Evolutionary conservation across 1,140 invertebrate species (phyloP), one percentile per base, ranked within the genome.

Genomic region (Drosophila ercepeae): DNA sequence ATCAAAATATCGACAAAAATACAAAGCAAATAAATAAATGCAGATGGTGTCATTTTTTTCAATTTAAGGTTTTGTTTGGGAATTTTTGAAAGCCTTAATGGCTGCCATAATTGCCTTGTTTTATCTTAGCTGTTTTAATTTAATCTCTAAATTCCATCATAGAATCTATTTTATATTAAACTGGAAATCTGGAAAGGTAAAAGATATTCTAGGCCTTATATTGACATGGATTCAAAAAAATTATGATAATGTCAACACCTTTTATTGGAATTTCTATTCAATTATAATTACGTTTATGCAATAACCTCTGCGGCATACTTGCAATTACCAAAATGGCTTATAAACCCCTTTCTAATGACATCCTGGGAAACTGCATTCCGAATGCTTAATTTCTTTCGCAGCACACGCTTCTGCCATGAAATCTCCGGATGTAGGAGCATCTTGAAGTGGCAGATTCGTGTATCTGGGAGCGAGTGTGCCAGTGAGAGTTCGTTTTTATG

Each of bases 401-500:
- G 19, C 49, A 68, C 61, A 78, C 61, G 75, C 60, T 41, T 39
- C 65, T 14, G 13, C 25, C 18, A 32, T 68, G 71, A 67, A 65
- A 27, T 48, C 34, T 19, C 23, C 32, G 65, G 64, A 32, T 21
- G 18, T 57, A 18, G 49, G 36, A 55, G 57, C 76, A 75, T 79
- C 51, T 57, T 53, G 13, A 48, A 60, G 51, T 75, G 44, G 34
- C 59, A 48, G 23, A 27, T 27, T 49, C 57, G 57, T 63, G 61
- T 41, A 51, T 67, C 59, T 59, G 57, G 49, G 32, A 39, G 32
- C 59, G 50, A 55, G 51, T 72, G 57, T 64, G 51, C 39, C 45
- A 21, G 60, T 41, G 45, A 67, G 46, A 67, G 50, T 48, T 75
- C 54, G 25, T 75, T 75, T 42, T 86, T 81, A 86, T 82, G 83